These are phyloP conservation scores for Polyploca ridens DNA, from an alignment of 2,888 invertebrate species.

Conservation along the genomic window DNA sequence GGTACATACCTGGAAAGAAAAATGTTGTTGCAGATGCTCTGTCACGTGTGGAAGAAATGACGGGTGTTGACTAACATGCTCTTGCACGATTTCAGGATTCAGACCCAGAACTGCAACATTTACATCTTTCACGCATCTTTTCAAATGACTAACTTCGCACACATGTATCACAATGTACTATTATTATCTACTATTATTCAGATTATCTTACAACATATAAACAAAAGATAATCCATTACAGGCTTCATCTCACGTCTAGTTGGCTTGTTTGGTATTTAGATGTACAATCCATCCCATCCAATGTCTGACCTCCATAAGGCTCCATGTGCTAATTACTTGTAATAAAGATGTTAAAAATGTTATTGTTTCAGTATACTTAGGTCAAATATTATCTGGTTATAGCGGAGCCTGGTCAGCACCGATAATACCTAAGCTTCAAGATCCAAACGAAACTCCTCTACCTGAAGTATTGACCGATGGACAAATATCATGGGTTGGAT, in stretches of 20 bases:
- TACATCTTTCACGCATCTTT: no score
- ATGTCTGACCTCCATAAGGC: no score
- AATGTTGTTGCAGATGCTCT: conserved; percentile 46
- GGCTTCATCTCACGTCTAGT: no score
- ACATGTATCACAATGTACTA: no score
- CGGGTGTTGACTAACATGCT: not conserved
- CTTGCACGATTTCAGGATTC: conserved; percentile 6
- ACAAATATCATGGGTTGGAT: conserved; percentile 40
- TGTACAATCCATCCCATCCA: no score
- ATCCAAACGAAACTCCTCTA: conserved; percentile 40
- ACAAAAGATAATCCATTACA: no score
- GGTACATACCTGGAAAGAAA: conserved; percentile 44
- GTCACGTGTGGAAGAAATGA: conserved; percentile 29
- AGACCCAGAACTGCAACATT: conserved; percentile 1
- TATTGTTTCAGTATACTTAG: conserved; percentile 44
- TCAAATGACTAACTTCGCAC: no score
- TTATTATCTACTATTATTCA: no score
- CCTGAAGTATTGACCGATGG: conserved; percentile 31
- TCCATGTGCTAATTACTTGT: no score
- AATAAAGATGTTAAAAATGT: no score
- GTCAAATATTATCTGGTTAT: conserved; percentile 44
- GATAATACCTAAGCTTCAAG: conserved; percentile 45
- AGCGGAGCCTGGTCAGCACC: conserved; percentile 50
- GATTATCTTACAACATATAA: no score
- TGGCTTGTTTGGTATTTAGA: no score